Conservation (phyloP, 2,888 invertebrate genomes). For the Tetragonula carbonaria region DNA sequence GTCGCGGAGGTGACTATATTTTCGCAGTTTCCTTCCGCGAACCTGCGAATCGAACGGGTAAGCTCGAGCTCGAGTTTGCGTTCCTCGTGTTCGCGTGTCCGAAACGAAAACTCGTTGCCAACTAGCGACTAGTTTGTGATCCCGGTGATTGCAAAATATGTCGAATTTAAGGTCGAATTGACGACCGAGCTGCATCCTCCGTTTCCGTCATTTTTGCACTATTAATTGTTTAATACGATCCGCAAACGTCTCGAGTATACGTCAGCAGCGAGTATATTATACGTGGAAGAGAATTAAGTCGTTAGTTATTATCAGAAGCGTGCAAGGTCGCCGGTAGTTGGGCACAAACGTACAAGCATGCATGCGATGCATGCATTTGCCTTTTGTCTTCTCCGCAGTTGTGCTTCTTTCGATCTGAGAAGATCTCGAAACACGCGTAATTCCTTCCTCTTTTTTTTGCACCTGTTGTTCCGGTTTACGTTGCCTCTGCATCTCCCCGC, state of each 20-base stretch:
- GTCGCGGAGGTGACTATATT: no score
- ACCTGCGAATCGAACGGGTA: no score
- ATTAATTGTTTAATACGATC: constrained; percentile 30
- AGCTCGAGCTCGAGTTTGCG: no score
- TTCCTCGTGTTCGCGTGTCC: no score
- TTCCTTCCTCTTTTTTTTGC: neutral
- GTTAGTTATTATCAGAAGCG: constrained; percentile 54
- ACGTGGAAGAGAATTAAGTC: constrained; percentile 55
- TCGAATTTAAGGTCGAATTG: no score
- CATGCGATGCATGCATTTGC: constrained; percentile 34
- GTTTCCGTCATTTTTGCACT: neutral
- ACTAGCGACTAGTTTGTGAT: no score
- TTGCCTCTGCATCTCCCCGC: neutral
- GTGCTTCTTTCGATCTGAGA: constrained; percentile 34
- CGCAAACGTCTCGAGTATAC: constrained; percentile 20
- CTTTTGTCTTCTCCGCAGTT: constrained; percentile 56
- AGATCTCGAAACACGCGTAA: constrained; percentile 17
- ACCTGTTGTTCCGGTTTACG: neutral
- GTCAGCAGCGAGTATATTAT: constrained; percentile 1
- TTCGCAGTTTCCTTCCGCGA: no score
- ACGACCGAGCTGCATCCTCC: no score
- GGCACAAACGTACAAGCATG: constrained; percentile 35
- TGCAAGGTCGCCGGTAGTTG: constrained; percentile 47
- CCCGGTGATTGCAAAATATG: no score
- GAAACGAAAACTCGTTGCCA: no score